Base-by-base conservation (phyloP, 2,113 vertebrate species). In the Hippocampus mohnikei region DNA sequence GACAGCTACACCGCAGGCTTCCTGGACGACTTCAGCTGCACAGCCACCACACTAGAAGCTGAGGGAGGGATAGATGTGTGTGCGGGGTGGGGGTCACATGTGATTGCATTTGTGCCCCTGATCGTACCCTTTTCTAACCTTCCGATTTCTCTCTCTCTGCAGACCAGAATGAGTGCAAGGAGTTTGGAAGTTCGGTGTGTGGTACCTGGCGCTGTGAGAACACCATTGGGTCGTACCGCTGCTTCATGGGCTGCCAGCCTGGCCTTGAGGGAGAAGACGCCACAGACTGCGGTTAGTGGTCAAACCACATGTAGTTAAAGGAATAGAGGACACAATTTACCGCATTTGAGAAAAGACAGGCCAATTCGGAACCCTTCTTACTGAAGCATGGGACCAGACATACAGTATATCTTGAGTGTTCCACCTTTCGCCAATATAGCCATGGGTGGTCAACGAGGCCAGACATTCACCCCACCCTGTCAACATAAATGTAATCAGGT, bases 121-220 rank as follows among this genome's bases (percentile, higher is more conserved):
- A 23, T 85, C 77, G 13, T 82, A 71, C 83, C 69, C 58, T 65
- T 77, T 66, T 78, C 67, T 70, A 65, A 79, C 80, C 63, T 70
- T 69, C 66, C n/a, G 73, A 40, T 79, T 50, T 82, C 61, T 76
- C 1, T 76, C 60, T 64, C 41, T 79, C 33, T 69, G 11, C 82
- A 93, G 90, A 93, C 83, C 85, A 87, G 80, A 90, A 93, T 66
- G 92, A 93, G 74, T 93, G 92, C 78, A 90, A 88, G 62, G 89
- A 91, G 44, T 91, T 88, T 80, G 91, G 90, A 16, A 88, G 86
- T 77, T 73, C 80, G 1, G 78, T 88, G 61, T 93, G 92, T 76
- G 90, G 91, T 53, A 81, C 83, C 73, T 92, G 88, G 90, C 87
- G 65, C 80, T 93, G 92, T n/a, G 85, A 93, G 78, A 93, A 93